phyloP scores from a whole-genome alignment of 1,140 invertebrate genomes.

The Drosophila albomicans region DNA sequence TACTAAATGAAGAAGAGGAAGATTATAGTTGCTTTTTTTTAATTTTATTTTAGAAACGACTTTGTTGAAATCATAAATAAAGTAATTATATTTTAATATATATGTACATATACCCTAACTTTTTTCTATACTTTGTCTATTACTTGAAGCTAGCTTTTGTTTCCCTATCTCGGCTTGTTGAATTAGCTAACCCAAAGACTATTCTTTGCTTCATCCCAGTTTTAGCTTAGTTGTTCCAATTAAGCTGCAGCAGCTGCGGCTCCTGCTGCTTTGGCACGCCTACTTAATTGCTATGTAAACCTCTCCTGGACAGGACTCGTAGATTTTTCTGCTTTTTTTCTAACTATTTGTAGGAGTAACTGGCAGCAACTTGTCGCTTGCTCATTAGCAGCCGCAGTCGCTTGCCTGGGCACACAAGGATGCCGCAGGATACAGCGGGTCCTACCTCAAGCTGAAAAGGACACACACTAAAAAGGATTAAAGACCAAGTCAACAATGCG shows the following conservation, averaged over 20 bases:
- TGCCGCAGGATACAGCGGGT: not conserved
- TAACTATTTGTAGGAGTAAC: slow-evolving; percentile 9
- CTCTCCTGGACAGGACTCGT: slow-evolving; percentile 5
- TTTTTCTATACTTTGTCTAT: too few relatives aligned
- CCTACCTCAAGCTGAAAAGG: slow-evolving; percentile 35
- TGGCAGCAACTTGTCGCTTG: slow-evolving; percentile 32
- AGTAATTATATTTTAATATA: not conserved
- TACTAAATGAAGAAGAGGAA: too few relatives aligned
- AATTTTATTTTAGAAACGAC: too few relatives aligned
- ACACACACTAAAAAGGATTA: slow-evolving; percentile 26
- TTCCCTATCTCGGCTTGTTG: not conserved
- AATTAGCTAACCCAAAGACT: slow-evolving; percentile 1
- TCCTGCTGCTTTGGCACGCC: not conserved
- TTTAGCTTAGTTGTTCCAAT: not conserved
- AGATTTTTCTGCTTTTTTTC: not conserved
- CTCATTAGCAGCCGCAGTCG: slow-evolving; percentile 59
- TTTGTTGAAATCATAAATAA: too few relatives aligned
- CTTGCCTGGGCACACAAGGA: slow-evolving; percentile 7
- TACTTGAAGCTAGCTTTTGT: not conserved
- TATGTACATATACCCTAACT: too few relatives aligned
- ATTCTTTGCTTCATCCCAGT: not conserved
- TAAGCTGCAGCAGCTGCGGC: slow-evolving; percentile 15
- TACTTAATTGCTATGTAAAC: slow-evolving; percentile 28
- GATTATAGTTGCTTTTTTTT: too few relatives aligned
- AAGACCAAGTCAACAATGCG: slow-evolving; percentile 54